A percentile compares a stretch with the other conserved stretches of the same genome.
phyloP scores from a whole-genome alignment of 2,797 vertebrate species.

The Anguilla marmorata region DNA sequence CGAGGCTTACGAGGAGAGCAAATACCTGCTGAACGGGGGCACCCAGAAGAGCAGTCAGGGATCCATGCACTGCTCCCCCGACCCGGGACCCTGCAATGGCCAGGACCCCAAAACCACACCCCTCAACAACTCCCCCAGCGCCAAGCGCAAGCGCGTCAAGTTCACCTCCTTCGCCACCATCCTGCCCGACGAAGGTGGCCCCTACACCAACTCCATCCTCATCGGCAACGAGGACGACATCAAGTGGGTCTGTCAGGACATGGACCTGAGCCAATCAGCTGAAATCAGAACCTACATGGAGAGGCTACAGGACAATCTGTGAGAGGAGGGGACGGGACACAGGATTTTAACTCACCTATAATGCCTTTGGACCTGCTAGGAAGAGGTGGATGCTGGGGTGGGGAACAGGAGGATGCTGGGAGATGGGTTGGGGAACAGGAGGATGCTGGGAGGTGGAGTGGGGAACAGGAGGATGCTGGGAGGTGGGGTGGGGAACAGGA shows the following conservation, averaged over 20 bases:
- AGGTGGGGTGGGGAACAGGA: slow-evolving; percentile 26
- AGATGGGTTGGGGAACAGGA: not conserved
- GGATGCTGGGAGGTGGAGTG: slow-evolving; percentile 8
- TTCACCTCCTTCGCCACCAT: slow-evolving; percentile 97
- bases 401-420: slow-evolving; percentile 29
- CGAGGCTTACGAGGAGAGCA: slow-evolving; percentile 87
- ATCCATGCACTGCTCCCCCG: slow-evolving; percentile 81
- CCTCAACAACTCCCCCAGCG: slow-evolving; percentile 76
- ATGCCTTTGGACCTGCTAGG: slow-evolving; percentile 72
- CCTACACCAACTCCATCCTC: slow-evolving; percentile 82
- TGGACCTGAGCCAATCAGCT: slow-evolving; percentile 87
- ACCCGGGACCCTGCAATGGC: slow-evolving; percentile 79
- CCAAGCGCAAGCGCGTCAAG: slow-evolving; percentile 93
- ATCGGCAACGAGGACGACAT: slow-evolving; percentile 91
- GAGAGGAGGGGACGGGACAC: slow-evolving; percentile 65
- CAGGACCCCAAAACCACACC: slow-evolving; percentile 81
- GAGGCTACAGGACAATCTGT: slow-evolving; percentile 97
- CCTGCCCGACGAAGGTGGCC: slow-evolving; percentile 86
- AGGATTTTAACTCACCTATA: slow-evolving; percentile 75
- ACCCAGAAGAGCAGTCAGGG: slow-evolving; percentile 67
- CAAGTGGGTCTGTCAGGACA: slow-evolving; percentile 97
- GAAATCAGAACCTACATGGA: slow-evolving; percentile 97
- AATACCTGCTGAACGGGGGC: slow-evolving; percentile 87
- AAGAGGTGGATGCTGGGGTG: slow-evolving; percentile 20
- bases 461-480: not conserved